Evolutionary conservation across 1,140 invertebrate species (phyloP), one percentile per base, ranked within the genome.

Genomic region (Halesus radiatus): DNA sequence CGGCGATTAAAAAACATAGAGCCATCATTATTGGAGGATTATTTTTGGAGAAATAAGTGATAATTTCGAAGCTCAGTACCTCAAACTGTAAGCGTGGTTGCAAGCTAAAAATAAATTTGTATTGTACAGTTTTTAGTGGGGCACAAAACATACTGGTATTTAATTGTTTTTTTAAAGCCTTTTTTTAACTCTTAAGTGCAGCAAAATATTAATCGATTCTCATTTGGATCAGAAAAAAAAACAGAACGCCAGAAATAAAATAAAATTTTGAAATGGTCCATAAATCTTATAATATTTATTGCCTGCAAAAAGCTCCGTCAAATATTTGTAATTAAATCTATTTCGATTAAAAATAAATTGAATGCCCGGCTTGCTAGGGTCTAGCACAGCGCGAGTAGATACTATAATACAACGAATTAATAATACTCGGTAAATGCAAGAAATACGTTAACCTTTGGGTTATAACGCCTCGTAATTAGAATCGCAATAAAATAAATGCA

Each of bases 381-480:
- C n/a, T 1, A n/a, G 54, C 20, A 18, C 54, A n/a, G n/a, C n/a
- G 20, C n/a, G n/a, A 56, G 20, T 18, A n/a, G 1, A 56, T 22
- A 22, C 54, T 56, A 18, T 56, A 56, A 20, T 18, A 56, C 20
- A 18, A 20, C n/a, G 16, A 18, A 56, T 22, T 56, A n/a, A 56
- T 18, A 56, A 22, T 56, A 7, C n/a, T 18, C 54, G 53, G 4
- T 6, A 18, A 56, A 56, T 18, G n/a, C 4, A 66, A 66, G 22
- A 66, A 37, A 22, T 66, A 26, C 16, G 16, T 66, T 66, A 66
- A 66, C 62, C 62, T 66, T 66, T 66, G 37, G 16, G 62, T 32
- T 66, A 18, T 16, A 37, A 29, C 26, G 16, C 26, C 62, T 66
- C 37, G 62, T 66, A 66, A 66, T 26, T 13, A 64, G 2, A 66